Evolutionary conservation across 2,888 invertebrate species (phyloP).

Genomic region (Laspeyria flexula): DNA sequence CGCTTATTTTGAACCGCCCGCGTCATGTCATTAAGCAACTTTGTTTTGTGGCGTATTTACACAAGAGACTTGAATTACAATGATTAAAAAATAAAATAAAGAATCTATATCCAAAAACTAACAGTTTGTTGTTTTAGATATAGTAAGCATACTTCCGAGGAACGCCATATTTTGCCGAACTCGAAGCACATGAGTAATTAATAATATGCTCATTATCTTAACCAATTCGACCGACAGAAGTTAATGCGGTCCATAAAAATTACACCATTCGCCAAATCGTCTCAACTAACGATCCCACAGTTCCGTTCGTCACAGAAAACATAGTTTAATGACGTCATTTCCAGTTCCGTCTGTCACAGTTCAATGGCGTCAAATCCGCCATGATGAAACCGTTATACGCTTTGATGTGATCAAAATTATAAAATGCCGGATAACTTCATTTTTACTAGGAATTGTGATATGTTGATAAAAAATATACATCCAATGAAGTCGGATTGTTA

Average conservation of each 20-base stretch:
- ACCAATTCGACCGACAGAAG: constrained; percentile 9
- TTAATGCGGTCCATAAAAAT: constrained; percentile 3
- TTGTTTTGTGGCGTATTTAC: too few species aligned
- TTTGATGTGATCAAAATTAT: constrained; percentile 42
- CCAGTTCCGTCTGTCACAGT: constrained; percentile 43
- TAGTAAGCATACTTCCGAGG: too few species aligned
- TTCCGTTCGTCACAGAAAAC: constrained; percentile 41
- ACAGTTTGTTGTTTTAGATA: too few species aligned
- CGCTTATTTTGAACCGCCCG: too few species aligned
- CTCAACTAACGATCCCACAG: constrained; percentile 2
- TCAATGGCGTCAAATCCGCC: constrained; percentile 38
- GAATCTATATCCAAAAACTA: too few species aligned
- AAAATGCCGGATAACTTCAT: constrained; percentile 37
- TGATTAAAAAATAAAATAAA: too few species aligned
- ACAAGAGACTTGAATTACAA: too few species aligned
- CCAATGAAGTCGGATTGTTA: constrained; percentile 7
- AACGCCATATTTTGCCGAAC: too few species aligned
- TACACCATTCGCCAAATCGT: constrained; percentile 24
- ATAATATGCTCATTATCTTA: constrained; percentile 1
- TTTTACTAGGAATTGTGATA: constrained; percentile 29
- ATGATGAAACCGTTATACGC: constrained; percentile 34
- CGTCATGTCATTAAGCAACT: too few species aligned
- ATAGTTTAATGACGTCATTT: constrained; percentile 44
- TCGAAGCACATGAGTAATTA: too few species aligned
- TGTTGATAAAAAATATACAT: constrained; percentile 37